Evolutionary conservation across 2,888 invertebrate species (phyloP).

Genomic region (Octonoba sinensis): DNA sequence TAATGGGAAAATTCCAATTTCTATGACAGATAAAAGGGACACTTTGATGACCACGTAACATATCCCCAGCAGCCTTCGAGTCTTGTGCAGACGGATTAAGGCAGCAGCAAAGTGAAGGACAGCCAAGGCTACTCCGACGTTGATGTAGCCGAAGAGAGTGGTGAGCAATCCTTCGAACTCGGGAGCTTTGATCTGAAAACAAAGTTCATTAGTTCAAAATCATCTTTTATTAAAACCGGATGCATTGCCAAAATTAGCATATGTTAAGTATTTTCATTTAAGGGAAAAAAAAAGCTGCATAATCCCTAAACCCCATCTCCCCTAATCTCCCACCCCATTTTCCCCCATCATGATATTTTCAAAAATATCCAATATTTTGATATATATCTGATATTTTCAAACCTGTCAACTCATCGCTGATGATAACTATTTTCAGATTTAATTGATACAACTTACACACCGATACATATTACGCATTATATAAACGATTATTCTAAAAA

Average conservation of each 20-base stretch:
- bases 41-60: slow-evolving; percentile 90
- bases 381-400: no score
- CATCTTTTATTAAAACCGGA: not conserved
- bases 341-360: no score
- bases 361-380: no score
- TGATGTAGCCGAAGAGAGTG: slow-evolving; percentile 92
- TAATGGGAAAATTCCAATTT: slow-evolving; percentile 95
- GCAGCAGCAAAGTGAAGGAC: slow-evolving; percentile 87
- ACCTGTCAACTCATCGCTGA: no score
- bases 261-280: not conserved
- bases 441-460: no score
- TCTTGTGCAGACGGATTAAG: slow-evolving; percentile 82
- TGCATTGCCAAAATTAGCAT: not conserved
- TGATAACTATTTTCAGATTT: no score
- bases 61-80: slow-evolving; percentile 88
- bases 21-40: slow-evolving; percentile 93
- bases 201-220: not conserved
- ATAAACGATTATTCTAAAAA: no score
- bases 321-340: no score
- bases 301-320: no score
- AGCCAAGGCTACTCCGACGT: slow-evolving; percentile 86
- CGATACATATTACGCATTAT: no score
- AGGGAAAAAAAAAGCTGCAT: no score
- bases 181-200: slow-evolving; percentile 77
- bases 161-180: slow-evolving; percentile 95